These are phyloP conservation scores for Saxidomus purpurata DNA, from an alignment of 1,140 invertebrate genomes.

Conservation along the genomic window DNA sequence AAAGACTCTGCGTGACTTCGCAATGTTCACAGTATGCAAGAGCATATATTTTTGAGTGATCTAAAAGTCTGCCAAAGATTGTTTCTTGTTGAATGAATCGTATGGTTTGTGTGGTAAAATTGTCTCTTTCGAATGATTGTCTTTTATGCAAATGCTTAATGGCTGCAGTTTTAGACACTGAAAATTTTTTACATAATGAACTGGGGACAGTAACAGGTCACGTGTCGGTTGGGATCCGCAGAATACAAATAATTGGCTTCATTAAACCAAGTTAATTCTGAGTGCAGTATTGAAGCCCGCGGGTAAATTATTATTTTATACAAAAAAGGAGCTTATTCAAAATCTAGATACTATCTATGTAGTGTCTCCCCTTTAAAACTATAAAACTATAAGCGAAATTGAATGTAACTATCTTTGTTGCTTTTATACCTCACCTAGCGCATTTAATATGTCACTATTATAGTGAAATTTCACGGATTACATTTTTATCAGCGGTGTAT, in stretches of 20 bases:
- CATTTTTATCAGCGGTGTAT: constrained; percentile 1
- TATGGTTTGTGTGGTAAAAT: not conserved
- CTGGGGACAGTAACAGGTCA: not conserved
- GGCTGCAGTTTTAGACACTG: not conserved
- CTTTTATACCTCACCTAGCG: not conserved
- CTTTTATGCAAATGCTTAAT: not conserved
- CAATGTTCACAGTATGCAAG: too few species aligned
- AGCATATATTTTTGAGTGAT: not conserved
- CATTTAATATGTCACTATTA: constrained; percentile 9
- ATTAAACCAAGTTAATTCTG: not conserved
- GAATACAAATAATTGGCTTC: not conserved
- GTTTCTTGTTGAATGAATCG: not conserved
- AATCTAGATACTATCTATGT: not conserved
- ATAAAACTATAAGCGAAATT: not conserved
- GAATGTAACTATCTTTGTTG: not conserved
- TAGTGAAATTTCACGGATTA: constrained; percentile 6
- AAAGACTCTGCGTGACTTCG: too few species aligned
- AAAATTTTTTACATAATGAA: not conserved
- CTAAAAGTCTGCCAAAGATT: not conserved
- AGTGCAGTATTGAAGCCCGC: not conserved
- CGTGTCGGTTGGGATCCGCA: not conserved
- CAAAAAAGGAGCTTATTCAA: not conserved
- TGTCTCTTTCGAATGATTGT: not conserved
- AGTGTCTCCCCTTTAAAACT: constrained; percentile 1
- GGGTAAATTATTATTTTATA: not conserved